Evolutionary conservation across 1,140 invertebrate species (phyloP), one percentile per base, ranked within the genome.

Genomic region (Drosophila pectinifera): DNA sequence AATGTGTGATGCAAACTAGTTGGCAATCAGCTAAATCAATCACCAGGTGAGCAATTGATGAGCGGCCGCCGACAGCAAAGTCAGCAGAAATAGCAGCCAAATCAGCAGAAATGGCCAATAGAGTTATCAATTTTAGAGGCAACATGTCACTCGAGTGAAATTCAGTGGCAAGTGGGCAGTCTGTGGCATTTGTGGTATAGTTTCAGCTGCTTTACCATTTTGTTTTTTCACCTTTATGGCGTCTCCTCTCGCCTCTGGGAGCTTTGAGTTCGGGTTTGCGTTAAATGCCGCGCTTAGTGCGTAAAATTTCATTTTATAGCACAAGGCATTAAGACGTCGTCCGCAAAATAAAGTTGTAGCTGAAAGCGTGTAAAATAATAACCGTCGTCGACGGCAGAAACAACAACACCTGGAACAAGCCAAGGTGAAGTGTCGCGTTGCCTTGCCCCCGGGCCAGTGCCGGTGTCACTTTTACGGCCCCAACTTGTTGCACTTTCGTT

Each of bases 81-180:
- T 51, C 62, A 42, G 20, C 46, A 56, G 41, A 55, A 22, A 22
- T 22, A 22, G 55, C 62, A 73, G 62, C 73, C 54, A 43, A 68
- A 55, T 51, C 62, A 42, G 20, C 46, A 56, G 31, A 55, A 78
- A 78, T 83, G 72, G 85, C 57, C 84, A 89, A 89, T 89, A 89
- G 84, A 89, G 84, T 84, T 89, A 89, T 89, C 85, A 89, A 84
- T 78, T 89, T 89, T 89, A 84, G 68, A 83, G 84, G 18, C 76
- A 77, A 78, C 80, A 62, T 89, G 84, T 84, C 77, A 68, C 70
- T 24, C 41, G 24, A 45, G 62, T 63, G 51, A 63, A 65, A 51
- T 64, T 43, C 46, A 46, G 63, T 67, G 78, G 49, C 63, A 45
- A 24, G 43, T 53, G 53, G 55, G 34, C 54, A 62, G 69, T 36